These are phyloP conservation scores for Phaonia tiefii DNA, from an alignment of 2,888 invertebrate genomes.

Conservation along the genomic window DNA sequence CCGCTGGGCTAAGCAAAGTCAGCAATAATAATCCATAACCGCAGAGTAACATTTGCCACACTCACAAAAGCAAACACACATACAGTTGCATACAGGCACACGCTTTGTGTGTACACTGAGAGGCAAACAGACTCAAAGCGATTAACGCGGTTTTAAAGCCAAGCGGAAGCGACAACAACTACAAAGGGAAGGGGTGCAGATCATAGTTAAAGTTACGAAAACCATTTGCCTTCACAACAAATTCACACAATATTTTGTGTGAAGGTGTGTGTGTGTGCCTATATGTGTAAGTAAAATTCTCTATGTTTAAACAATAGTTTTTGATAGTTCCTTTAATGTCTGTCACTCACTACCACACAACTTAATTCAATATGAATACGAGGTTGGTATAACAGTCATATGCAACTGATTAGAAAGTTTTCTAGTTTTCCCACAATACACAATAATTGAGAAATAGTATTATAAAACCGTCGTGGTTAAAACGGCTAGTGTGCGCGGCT, in stretches of 20 bases:
- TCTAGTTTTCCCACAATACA: too few relatives aligned
- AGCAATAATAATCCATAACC: conserved; percentile 57
- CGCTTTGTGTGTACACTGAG: background rate
- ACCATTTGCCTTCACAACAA: conserved; percentile 32
- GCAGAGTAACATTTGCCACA: conserved; percentile 47
- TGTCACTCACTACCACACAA: conserved; percentile 13
- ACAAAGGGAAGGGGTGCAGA: background rate
- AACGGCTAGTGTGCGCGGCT: too few relatives aligned
- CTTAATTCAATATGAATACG: background rate
- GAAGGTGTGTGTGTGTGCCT: background rate
- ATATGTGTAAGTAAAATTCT: background rate
- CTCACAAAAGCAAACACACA: conserved; percentile 4
- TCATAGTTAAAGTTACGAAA: conserved; percentile 3
- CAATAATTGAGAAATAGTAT: too few relatives aligned
- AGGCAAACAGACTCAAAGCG: conserved; percentile 26
- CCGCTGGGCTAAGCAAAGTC: conserved; percentile 43
- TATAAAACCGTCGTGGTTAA: too few relatives aligned
- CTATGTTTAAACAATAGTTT: conserved; percentile 14
- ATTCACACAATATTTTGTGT: conserved; percentile 44
- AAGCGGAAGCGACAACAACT: conserved; percentile 22
- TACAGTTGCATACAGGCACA: background rate
- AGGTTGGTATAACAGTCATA: background rate
- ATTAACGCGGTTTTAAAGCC: conserved; percentile 44
- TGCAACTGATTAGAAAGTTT: too few relatives aligned
- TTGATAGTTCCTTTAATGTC: conserved; percentile 9